Evolutionary conservation across 2,888 invertebrate genomes (phyloP), one percentile per base, ranked within the genome.

Genomic region (Hydrotaea cyrtoneurina): DNA sequence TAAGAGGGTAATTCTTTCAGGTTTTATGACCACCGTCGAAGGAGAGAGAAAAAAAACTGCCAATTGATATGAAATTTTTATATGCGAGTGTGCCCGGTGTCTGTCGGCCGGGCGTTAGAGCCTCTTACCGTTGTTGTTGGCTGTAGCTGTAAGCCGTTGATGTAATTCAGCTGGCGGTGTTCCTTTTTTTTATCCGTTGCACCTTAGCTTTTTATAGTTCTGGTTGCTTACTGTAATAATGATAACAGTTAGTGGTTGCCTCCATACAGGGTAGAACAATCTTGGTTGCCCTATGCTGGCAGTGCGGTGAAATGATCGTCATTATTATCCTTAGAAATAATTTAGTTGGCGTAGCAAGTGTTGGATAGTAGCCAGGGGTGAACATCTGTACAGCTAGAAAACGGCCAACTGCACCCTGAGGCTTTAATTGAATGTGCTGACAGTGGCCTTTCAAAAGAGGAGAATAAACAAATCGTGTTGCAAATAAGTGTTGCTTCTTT

Each of bases 61-160:
- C 85, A 81, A 77, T 79, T 85, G 79, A 81, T 76, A 85, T 81
- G 73, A 85, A 85, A 77, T 85, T 81, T n/a, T 81, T 81, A 85
- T 85, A 23, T 55, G 26, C 8, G 31, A 31, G 57, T 62, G 15
- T 69, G 10, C 17, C 43, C 43, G n/a, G 4, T 43, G 21, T 10
- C 4, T 69, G 43, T 2, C n/a, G n/a, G 36, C n/a, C n/a, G n/a
- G n/a, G n/a, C n/a, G 36, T 36, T 17, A 13, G 2, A 13, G 69
- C 69, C 19, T 66, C n/a, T 66, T 69, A 13, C 7, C 7, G 2
- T 31, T 31, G 2, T 31, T 2, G 31, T 31, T n/a, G n/a, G 31
- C 31, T 31, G 11, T 0, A 19, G 46, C 8, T 53, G 46, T 66
- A 71, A 50, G 17, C 50, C 43, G 23, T 66, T 74, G 11, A 26